A percentile compares a stretch with the other conserved stretches of the same genome.
These are phyloP conservation scores for Chrysocyon brachyurus DNA, from an alignment of 2,797 vertebrate species.

Conservation along the genomic window DNA sequence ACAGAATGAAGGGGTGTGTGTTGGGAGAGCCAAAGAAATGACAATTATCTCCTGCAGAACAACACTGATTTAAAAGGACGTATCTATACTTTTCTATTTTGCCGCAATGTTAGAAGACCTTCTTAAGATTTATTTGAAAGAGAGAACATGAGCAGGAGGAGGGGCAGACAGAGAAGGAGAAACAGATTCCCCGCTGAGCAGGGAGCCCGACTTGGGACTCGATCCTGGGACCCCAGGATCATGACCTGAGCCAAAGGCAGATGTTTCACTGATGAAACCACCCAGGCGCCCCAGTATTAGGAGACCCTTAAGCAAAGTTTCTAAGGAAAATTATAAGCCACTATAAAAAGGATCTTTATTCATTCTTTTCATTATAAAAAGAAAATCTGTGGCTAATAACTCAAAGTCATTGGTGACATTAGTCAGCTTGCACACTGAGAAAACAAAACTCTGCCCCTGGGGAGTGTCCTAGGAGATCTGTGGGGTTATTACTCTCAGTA, in stretches of 20 bases:
- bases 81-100: background rate
- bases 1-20: background rate
- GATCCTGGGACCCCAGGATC: background rate
- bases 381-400: conserved; percentile 25
- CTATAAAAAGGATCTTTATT: conserved; percentile 11
- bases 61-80: background rate
- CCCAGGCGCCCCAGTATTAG: background rate
- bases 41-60: background rate
- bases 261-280: background rate
- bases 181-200: background rate
- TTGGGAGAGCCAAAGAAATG: background rate
- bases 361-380: conserved; percentile 34
- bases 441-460: background rate
- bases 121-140: background rate
- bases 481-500: background rate
- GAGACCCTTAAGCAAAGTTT: background rate
- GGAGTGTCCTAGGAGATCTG: background rate
- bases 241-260: background rate
- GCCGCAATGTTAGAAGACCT: background rate
- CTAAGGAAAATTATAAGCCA: conserved; percentile 41
- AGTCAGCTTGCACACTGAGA: background rate
- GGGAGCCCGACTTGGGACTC: background rate
- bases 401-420: background rate
- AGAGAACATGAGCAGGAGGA: background rate
- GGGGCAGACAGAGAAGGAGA: background rate